Evolutionary conservation across 2,888 invertebrate species (phyloP).

Genomic region (Eudemis profundana): DNA sequence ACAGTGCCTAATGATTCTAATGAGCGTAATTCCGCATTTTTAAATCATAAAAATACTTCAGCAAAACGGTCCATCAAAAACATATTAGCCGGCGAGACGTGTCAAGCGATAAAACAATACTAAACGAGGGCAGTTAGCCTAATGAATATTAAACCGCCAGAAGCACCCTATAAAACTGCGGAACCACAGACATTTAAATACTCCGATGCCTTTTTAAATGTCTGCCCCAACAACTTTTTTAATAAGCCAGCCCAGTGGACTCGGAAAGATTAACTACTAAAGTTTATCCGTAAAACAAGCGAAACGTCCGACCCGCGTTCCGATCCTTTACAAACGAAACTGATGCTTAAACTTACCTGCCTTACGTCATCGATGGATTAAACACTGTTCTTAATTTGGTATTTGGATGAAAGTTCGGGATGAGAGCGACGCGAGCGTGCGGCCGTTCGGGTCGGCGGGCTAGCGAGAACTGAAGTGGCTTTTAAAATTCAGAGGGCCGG

Average conservation of each 20-base stretch:
- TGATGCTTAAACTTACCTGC: slow-evolving; percentile 35
- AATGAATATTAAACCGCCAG: slow-evolving; percentile 36
- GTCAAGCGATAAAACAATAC: slow-evolving; percentile 29
- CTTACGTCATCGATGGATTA: slow-evolving; percentile 55
- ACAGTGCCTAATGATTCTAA: neutral
- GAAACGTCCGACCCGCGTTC: slow-evolving; percentile 50
- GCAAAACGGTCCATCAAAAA: slow-evolving; percentile 25
- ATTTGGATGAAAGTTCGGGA: slow-evolving; percentile 51
- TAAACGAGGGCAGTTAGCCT: slow-evolving; percentile 23
- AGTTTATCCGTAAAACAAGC: slow-evolving; percentile 66
- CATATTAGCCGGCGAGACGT: slow-evolving; percentile 14
- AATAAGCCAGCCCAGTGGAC: slow-evolving; percentile 64
- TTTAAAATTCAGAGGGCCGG: slow-evolving; percentile 58
- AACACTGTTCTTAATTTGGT: slow-evolving; percentile 58
- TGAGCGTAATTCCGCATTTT: neutral
- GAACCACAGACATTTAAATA: slow-evolving; percentile 54
- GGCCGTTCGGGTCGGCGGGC: slow-evolving; percentile 52
- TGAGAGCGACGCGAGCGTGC: slow-evolving; percentile 49
- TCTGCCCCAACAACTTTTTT: slow-evolving; percentile 71
- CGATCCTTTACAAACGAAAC: slow-evolving; percentile 47
- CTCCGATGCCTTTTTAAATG: slow-evolving; percentile 64
- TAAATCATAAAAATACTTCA: neutral
- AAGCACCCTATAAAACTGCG: slow-evolving; percentile 22
- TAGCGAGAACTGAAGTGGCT: slow-evolving; percentile 62
- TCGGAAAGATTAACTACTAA: slow-evolving; percentile 65